phyloP scores from a whole-genome alignment of 1,140 invertebrate species.

The Cydia amplana region DNA sequence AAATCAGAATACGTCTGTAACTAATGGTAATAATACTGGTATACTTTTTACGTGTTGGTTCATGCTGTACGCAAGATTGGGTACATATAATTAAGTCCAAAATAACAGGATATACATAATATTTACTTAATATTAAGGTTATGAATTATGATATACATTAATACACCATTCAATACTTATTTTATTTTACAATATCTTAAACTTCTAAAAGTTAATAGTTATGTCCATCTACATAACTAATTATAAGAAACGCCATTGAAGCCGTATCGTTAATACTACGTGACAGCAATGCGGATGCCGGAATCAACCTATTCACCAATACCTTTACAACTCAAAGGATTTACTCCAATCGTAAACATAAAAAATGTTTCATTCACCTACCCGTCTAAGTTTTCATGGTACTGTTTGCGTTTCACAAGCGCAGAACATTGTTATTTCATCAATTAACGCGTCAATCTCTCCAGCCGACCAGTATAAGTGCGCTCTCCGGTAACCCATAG shows the following conservation, averaged over 20 bases:
- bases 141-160: too few species aligned
- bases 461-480: not conserved
- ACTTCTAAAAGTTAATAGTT: not conserved
- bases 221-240: not conserved
- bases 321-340: slow-evolving; percentile 16
- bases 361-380: slow-evolving; percentile 54
- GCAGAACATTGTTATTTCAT: slow-evolving; percentile 46
- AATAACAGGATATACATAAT: too few species aligned
- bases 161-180: too few species aligned
- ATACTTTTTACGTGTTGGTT: too few species aligned
- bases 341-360: slow-evolving; percentile 14
- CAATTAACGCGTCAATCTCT: not conserved
- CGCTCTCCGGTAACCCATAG: not conserved
- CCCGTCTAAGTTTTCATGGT: slow-evolving; percentile 36
- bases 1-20: too few species aligned
- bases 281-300: slow-evolving; percentile 50
- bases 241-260: not conserved
- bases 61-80: too few species aligned
- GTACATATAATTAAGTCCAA: too few species aligned
- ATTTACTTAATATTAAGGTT: too few species aligned
- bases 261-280: slow-evolving; percentile 49
- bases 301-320: slow-evolving; percentile 56
- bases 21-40: too few species aligned
- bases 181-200: too few species aligned
- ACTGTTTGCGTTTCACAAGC: slow-evolving; percentile 71